phyloP scores from a whole-genome alignment of 2,888 invertebrate species.

The Hoplodrina ambigua region DNA sequence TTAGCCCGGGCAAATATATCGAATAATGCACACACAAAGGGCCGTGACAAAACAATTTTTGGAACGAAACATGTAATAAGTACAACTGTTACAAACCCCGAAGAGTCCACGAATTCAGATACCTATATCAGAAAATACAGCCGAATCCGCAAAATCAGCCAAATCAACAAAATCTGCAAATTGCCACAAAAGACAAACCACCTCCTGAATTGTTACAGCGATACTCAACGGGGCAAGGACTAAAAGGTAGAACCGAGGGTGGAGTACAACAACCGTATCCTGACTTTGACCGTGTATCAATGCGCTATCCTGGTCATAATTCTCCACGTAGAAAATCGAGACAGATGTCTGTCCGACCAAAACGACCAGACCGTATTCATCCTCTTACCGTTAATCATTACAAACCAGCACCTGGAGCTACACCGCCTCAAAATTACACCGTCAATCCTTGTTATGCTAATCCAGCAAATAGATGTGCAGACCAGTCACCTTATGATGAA shows the following conservation, averaged over 20 bases:
- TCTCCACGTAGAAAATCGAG: conserved; percentile 8
- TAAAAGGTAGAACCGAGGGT: conserved; percentile 12
- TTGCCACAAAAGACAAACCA: conserved; percentile 21
- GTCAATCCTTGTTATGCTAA: conserved; percentile 10
- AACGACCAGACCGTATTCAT: not conserved
- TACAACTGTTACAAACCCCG: conserved; percentile 17
- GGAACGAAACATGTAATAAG: too few relatives aligned
- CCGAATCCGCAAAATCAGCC: not conserved
- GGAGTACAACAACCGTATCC: conserved; percentile 34
- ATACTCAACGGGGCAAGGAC: not conserved
- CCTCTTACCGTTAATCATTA: conserved; percentile 11
- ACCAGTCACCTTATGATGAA: conserved; percentile 12
- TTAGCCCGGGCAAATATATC: too few relatives aligned
- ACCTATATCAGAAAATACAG: not conserved
- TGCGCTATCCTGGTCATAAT: conserved; percentile 29
- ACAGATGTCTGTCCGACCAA: not conserved
- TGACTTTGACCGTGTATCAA: conserved; percentile 34
- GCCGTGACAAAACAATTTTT: too few relatives aligned
- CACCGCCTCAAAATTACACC: conserved; percentile 14
- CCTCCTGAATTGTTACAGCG: conserved; percentile 48
- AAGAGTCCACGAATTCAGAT: not conserved
- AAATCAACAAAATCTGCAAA: conserved; percentile 3
- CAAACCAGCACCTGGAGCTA: conserved; percentile 27
- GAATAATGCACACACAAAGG: too few relatives aligned
- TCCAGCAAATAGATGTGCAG: conserved; percentile 13